A percentile compares a stretch with the other conserved stretches of the same genome.
phyloP scores from a whole-genome alignment of 2,797 vertebrate species.

The Meda fulgida region DNA sequence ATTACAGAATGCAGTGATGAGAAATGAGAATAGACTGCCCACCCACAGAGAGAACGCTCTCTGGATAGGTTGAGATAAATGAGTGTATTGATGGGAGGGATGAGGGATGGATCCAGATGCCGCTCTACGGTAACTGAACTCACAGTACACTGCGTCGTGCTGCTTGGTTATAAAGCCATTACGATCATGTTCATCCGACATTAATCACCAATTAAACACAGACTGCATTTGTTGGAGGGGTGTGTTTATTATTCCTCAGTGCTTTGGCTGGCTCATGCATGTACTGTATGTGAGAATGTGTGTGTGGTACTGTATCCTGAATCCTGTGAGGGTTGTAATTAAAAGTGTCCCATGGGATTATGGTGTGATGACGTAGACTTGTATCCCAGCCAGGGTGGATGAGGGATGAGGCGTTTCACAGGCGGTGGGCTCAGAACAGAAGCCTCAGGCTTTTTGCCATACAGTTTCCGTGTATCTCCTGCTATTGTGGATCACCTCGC shows the following conservation, averaged over 20 bases:
- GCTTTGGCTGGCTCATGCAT: conserved; percentile 55
- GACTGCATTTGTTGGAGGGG: conserved; percentile 61
- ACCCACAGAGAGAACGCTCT: conserved; percentile 25
- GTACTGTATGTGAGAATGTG: conserved; percentile 53
- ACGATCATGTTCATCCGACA: conserved; percentile 62
- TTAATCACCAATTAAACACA: conserved; percentile 72
- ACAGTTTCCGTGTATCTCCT: conserved; percentile 35
- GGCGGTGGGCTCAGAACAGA: conserved; percentile 55
- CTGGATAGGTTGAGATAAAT: conserved; percentile 42
- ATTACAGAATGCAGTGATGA: conserved; percentile 29
- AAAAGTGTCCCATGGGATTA: conserved; percentile 75
- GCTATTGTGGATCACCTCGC: conserved; percentile 48
- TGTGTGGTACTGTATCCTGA: conserved; percentile 35
- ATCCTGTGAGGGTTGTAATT: conserved; percentile 74
- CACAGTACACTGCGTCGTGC: conserved; percentile 5
- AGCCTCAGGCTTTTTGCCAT: conserved; percentile 32
- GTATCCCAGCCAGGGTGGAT: conserved; percentile 74
- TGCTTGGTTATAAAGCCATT: conserved; percentile 53
- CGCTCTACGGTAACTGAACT: conserved; percentile 12
- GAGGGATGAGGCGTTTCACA: conserved; percentile 67
- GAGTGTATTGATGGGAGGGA: conserved; percentile 39
- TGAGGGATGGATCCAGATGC: conserved; percentile 38
- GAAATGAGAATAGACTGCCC: conserved; percentile 42
- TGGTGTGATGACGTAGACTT: conserved; percentile 73
- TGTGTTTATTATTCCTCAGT: conserved; percentile 60